Evolutionary conservation across 2,113 vertebrate species (phyloP).

Genomic region (Cheirogaleus medius): DNA sequence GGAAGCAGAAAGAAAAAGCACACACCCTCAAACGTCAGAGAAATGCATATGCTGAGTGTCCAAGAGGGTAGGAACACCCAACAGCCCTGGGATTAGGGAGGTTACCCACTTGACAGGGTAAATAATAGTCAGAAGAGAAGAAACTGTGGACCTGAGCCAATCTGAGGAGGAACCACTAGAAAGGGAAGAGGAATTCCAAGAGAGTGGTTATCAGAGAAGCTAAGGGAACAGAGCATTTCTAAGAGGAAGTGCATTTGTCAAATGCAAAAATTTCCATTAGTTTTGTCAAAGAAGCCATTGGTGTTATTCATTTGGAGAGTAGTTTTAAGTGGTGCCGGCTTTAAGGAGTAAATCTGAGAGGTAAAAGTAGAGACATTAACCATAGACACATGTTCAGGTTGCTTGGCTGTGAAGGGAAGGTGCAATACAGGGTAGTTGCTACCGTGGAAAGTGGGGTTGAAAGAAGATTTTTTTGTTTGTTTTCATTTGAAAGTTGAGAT

Average conservation of each 20-base stretch:
- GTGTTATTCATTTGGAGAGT: not conserved
- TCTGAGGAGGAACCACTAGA: not conserved
- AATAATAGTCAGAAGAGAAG: not conserved
- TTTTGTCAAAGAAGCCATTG: not conserved
- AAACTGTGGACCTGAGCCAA: not conserved
- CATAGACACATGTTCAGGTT: not conserved
- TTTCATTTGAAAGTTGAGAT: not conserved
- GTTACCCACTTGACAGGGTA: not conserved
- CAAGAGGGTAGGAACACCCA: too few species aligned
- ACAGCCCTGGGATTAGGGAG: not conserved
- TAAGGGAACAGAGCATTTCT: not conserved
- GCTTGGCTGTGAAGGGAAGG: not conserved
- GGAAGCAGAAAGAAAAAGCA: not conserved
- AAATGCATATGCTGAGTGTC: not conserved
- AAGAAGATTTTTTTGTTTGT: not conserved
- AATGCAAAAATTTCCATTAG: not conserved
- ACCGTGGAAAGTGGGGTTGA: not conserved
- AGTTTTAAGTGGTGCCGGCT: not conserved
- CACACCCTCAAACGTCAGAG: not conserved
- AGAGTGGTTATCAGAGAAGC: not conserved
- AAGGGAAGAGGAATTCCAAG: not conserved
- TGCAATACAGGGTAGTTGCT: not conserved
- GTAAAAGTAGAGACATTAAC: not conserved
- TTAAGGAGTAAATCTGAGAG: not conserved
- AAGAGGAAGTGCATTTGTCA: not conserved